Evolutionary conservation across 2,113 vertebrate species (phyloP), one percentile per base, ranked within the genome.

Genomic region (Scomber colias): DNA sequence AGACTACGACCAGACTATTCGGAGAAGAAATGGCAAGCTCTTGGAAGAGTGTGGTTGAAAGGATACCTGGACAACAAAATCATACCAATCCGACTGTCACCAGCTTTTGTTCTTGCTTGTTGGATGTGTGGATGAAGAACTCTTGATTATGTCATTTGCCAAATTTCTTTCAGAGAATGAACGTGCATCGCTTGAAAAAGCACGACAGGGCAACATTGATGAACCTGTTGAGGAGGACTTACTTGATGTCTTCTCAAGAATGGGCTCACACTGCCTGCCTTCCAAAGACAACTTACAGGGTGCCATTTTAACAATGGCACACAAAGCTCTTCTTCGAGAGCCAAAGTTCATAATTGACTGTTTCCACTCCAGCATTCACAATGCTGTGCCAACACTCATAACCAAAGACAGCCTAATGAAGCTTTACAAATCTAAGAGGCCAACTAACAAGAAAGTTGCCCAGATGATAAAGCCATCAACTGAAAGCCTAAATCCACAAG

Each of bases 271-370:
- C 45, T 56, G 48, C 24, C 9, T 83, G 27, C 77, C 68, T 27
- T 35, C 67, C 3, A 24, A 70, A 55, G 60, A 83, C 13, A 70
- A 79, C 27, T n/a, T 74, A 7, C n/a, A 27, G 57, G 13, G 45
- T 63, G 15, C 69, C 44, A 57, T 87, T 71, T 44, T 70, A 66
- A 83, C 48, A 62, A 83, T 86, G 67, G 70, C 83, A 15, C 83
- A 85, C 5, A 77, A 89, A 80, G 72, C 55, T 60, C 49, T 86
- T 51, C 27, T 89, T 62, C 83, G 84, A 76, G 77, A 84, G 48
- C 77, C 81, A 35, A 84, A 82, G 55, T 80, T 62, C 45, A 57
- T 87, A 72, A 85, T 80, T 48, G 71, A 83, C 53, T 74, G 82
- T 45, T 87, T 87, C 54, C 59, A 61, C 71, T 54, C 30, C 21